These are phyloP conservation scores for Plutella xylostella DNA, from an alignment of 2,888 invertebrate species.

Conservation along the genomic window DNA sequence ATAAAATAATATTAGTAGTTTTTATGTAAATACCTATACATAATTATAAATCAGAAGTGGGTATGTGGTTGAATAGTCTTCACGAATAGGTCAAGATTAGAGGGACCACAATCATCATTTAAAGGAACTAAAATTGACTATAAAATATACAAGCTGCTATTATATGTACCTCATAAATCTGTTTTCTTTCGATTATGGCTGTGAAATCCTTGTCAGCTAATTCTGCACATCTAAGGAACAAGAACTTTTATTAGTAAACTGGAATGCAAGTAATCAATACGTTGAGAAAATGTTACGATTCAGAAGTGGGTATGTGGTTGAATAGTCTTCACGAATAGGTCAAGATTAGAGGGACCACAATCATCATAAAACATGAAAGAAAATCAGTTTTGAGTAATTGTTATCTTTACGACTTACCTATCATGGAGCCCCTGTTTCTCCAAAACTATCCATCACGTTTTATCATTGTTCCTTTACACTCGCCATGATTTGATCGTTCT, in stretches of 20 bases:
- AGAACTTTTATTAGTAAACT: too few species aligned
- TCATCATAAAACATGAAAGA: slow-evolving; percentile 43
- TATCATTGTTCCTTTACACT: slow-evolving; percentile 98
- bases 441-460: slow-evolving; percentile 98
- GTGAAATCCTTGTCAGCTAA: too few species aligned
- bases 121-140: too few species aligned
- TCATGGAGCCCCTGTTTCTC: slow-evolving; percentile 96
- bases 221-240: too few species aligned
- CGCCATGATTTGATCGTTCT: slow-evolving; percentile 95
- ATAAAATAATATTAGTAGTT: too few species aligned
- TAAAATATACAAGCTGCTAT: slow-evolving; percentile 99
- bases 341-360: slow-evolving; percentile 66
- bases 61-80: slow-evolving; percentile 65
- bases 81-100: slow-evolving; percentile 67
- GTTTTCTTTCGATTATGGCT: too few species aligned
- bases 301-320: slow-evolving; percentile 68
- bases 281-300: slow-evolving; percentile 24
- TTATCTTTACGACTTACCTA: slow-evolving; percentile 72
- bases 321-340: slow-evolving; percentile 65
- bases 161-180: too few species aligned
- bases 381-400: background rate
- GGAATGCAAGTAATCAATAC: too few species aligned
- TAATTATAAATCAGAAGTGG: slow-evolving; percentile 70
- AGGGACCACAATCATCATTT: slow-evolving; percentile 65
- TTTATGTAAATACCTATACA: too few species aligned